A percentile compares a stretch with the other conserved stretches of the same genome.
These are phyloP conservation scores for Porites lobata DNA, from an alignment of 92 coral and sea anemone species.

Conservation along the genomic window DNA sequence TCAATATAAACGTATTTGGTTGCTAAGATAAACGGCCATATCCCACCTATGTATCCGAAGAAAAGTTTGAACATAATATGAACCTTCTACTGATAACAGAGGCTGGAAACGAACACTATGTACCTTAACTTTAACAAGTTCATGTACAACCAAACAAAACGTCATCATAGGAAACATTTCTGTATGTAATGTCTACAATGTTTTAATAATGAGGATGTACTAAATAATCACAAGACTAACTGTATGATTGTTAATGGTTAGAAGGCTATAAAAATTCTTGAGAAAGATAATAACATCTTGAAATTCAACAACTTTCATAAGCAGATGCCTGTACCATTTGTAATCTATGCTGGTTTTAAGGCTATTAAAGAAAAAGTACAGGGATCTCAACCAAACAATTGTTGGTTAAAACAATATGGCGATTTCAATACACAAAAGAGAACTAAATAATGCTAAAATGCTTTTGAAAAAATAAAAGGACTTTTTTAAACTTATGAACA, in stretches of 20 bases:
- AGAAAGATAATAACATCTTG: not conserved
- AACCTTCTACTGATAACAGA: too few relatives aligned
- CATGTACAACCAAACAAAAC: not conserved
- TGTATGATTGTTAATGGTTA: not conserved
- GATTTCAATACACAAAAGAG: conserved; percentile 1
- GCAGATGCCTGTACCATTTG: not conserved
- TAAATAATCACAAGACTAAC: not conserved
- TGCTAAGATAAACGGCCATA: too few relatives aligned
- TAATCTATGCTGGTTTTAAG: not conserved
- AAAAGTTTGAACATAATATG: too few relatives aligned
- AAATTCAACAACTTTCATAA: not conserved
- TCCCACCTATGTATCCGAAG: too few relatives aligned
- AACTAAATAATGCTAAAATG: not conserved
- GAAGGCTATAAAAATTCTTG: not conserved
- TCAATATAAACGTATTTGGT: too few relatives aligned
- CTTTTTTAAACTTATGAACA: not conserved
- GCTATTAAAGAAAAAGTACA: not conserved
- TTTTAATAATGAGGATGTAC: not conserved
- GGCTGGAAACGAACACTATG: too few relatives aligned
- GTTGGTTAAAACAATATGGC: not conserved
- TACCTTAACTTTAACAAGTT: too few relatives aligned
- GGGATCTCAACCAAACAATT: not conserved
- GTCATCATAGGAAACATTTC: not conserved
- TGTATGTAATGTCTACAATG: not conserved
- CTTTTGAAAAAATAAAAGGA: not conserved